Base-by-base conservation (phyloP, 2,113 vertebrate genomes). In the Anseranas semipalmata region DNA sequence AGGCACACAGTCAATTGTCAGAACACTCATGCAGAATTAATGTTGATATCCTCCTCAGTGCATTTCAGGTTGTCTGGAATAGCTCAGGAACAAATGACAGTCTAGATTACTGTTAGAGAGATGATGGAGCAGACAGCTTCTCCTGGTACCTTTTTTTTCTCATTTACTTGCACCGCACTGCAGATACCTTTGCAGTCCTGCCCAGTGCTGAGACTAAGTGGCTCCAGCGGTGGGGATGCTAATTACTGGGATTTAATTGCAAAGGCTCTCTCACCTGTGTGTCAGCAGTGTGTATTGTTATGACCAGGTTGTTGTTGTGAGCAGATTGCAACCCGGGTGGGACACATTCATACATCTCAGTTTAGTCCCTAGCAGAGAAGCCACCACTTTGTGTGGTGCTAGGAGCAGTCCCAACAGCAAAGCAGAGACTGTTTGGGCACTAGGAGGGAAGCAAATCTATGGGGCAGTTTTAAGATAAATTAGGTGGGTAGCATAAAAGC, bases 11-110 rank as follows among this genome's bases (percentile, higher is more conserved):
- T 35, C 79, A 66, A 7, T 15, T 87, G 65, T 74, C 87, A 94
- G 74, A 85, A 75, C 0, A 15, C 27, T 21, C 35, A 27, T 55
- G 46, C 73, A 92, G 91, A 84, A 90, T 81, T 89, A 67, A 56
- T 85, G 76, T 58, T 95, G 94, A 81, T 87, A 5, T 85, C 53
- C 46, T 89, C 65, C 77, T 94, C 80, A 9, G 77, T 89, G 83
- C 32, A 16, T 92, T 91, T 78, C 77, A 92, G 91, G 91, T 89
- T 91, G 58, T 10, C 59, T 72, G 70, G 68, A 93, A 71, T 20
- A 75, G 73, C 56, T 81, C 84, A 75, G 94, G 73, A 95, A 39
- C 73, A 96, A 95, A 71, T 92, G 83, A 77, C 91, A 85, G 28
- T 53, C 60, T 28, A 12, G 65, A 90, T 95, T 93, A 94, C 65